Percentiles rank a stretch among this genome's conserved stretches.
These are phyloP conservation scores for Saccostrea cuccullata DNA, from an alignment of 1,140 invertebrate species.

Conservation along the genomic window DNA sequence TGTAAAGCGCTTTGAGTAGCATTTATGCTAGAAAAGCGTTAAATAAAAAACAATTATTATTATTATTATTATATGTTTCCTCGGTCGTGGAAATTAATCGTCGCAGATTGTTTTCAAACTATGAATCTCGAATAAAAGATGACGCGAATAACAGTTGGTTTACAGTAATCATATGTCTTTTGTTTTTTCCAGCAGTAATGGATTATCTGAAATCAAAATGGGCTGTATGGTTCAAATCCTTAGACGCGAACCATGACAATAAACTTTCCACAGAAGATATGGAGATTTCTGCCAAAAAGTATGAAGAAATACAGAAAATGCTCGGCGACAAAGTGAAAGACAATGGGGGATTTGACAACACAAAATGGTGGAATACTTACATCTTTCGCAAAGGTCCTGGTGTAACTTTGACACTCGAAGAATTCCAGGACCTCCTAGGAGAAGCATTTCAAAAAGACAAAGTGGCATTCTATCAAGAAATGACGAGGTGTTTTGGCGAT, in stretches of 20 bases:
- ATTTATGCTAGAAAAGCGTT: too few relatives aligned
- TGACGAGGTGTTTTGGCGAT: conserved; percentile 38
- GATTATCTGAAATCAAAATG: conserved; percentile 43
- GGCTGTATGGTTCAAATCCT: conserved; percentile 27
- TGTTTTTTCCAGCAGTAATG: not conserved
- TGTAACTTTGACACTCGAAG: not conserved
- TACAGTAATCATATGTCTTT: too few relatives aligned
- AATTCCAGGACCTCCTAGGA: not conserved
- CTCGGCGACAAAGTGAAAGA: not conserved
- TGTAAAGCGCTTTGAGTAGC: too few relatives aligned
- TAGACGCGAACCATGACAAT: conserved; percentile 39
- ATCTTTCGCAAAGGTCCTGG: conserved; percentile 24
- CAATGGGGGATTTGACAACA: not conserved
- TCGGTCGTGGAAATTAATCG: too few relatives aligned
- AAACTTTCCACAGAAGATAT: conserved; percentile 11
- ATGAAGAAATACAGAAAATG: conserved; percentile 13
- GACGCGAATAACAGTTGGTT: too few relatives aligned
- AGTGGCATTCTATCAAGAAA: conserved; percentile 8
- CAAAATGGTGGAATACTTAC: conserved; percentile 45
- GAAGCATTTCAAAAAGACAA: conserved; percentile 17
- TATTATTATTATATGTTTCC: too few relatives aligned
- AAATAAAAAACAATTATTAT: too few relatives aligned
- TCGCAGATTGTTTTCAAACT: too few relatives aligned
- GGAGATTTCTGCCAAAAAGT: conserved; percentile 33
- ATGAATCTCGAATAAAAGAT: too few relatives aligned